Base-by-base conservation (phyloP, 1,140 invertebrate genomes). In the Anoplolepis gracilipes region DNA sequence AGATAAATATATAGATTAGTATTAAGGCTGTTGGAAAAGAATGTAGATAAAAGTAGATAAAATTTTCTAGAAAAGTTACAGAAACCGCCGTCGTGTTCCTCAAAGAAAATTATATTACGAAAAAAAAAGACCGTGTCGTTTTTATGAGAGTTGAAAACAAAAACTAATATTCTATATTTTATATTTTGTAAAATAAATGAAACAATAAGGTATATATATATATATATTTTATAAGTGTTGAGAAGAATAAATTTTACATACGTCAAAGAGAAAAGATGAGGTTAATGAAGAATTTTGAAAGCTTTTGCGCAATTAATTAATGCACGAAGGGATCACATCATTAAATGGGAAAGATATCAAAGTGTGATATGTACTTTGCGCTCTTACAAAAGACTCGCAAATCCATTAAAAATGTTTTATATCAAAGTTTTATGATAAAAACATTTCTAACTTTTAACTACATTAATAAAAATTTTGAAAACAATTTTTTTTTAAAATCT, bases 301-400 rank as follows among this genome's bases (percentile, higher is more conserved):
- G 4, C 19, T 33, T 36, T 13, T 33, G 30, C 11, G 13, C 55
- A 61, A 85, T 87, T 85, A 85, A 65, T 25, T 28, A 70, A 6
- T 33, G 22, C 19, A 46, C 55, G 67, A 36, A 53, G 57, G 36
- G 67, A 65, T 49, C 16, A 42, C 28, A 13, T 36, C 39, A 25
- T 49, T 46, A 73, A 33, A 39, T 81, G 25, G 28, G 59, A 61
- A 59, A 7, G 49, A 64, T 42, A 49, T 69, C 67, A 64, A 85
- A 65, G 28, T 55, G 75, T 22, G 11, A 46, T 13, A 11, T 1
- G 61, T 39, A 46, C 46, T 19, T 49, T 49, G 33, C 76, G 16
- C 33, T 69, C 33, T 49, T 46, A n/a, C n/a, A n/a, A n/a, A n/a
- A n/a, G n/a, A n/a, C n/a, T n/a, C n/a, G n/a, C n/a, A n/a, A n/a